Conservation (phyloP, 2,113 vertebrate genomes). For the Oryzias woworae region DNA sequence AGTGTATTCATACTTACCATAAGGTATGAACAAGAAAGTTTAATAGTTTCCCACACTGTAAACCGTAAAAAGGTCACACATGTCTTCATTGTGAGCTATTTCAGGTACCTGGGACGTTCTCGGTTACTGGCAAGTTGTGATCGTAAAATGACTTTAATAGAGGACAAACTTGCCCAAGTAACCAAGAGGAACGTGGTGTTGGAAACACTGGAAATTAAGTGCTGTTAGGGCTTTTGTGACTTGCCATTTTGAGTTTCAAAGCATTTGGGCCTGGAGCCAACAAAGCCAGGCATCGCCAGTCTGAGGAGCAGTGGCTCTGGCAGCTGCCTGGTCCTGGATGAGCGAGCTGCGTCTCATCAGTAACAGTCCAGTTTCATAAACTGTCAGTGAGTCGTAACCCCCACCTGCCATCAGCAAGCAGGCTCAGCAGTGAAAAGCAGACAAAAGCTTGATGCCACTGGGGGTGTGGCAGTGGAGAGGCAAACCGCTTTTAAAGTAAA, state of each 20-base stretch:
- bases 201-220: constrained; percentile 40
- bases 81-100: no score
- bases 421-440: constrained; percentile 22
- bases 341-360: constrained; percentile 45
- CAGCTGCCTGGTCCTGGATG: constrained; percentile 37
- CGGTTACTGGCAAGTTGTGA: no score
- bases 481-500: constrained; percentile 29
- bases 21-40: no score
- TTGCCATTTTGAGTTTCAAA: constrained; percentile 34
- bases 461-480: constrained; percentile 37
- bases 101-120: no score
- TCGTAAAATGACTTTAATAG: constrained; percentile 42
- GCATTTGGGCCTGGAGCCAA: constrained; percentile 39
- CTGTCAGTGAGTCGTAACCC: constrained; percentile 39
- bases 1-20: no score
- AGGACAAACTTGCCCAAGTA: constrained; percentile 32
- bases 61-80: no score
- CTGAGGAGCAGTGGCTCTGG: constrained; percentile 43
- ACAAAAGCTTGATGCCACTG: constrained; percentile 44
- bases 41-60: no score
- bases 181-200: constrained; percentile 25
- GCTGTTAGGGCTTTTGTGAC: constrained; percentile 46
- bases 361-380: constrained; percentile 10
- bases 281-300: constrained; percentile 32
- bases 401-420: constrained; percentile 24